Conservation (phyloP, 35 echinoderm and acorn worm species). For the Ptychodera flava region DNA sequence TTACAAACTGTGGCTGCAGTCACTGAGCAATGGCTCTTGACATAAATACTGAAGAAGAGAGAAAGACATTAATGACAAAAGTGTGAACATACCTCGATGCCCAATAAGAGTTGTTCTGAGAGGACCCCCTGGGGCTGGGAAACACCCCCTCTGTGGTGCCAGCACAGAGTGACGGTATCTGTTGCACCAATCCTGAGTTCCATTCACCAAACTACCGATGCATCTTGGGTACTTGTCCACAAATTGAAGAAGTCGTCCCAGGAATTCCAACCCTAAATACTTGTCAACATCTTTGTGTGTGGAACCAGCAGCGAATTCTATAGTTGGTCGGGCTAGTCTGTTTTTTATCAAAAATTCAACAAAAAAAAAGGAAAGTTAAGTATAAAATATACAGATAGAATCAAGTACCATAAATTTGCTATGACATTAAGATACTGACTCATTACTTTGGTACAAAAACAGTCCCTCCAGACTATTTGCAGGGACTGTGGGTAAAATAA, state of each 20-base stretch:
- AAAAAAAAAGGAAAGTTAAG: too few relatives aligned
- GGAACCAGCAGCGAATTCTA: slow-evolving; percentile 60
- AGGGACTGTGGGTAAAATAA: too few relatives aligned
- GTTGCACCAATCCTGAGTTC: slow-evolving; percentile 46
- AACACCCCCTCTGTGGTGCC: slow-evolving; percentile 63
- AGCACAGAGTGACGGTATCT: slow-evolving; percentile 25
- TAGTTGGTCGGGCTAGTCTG: slow-evolving; percentile 77
- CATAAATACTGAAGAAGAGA: too few relatives aligned
- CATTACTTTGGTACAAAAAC: too few relatives aligned
- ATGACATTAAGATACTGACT: too few relatives aligned
- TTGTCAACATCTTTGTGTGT: neutral
- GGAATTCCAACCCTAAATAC: slow-evolving; percentile 64
- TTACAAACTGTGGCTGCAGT: too few relatives aligned
- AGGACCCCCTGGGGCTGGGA: slow-evolving; percentile 76
- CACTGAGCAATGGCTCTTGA: too few relatives aligned
- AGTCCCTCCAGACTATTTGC: too few relatives aligned
- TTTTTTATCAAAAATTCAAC: slow-evolving; percentile 1
- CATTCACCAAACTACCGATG: slow-evolving; percentile 48
- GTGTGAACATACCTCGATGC: slow-evolving; percentile 81
- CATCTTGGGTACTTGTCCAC: slow-evolving; percentile 23
- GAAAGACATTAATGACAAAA: too few relatives aligned
- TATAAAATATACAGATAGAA: too few relatives aligned
- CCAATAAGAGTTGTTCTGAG: slow-evolving; percentile 78
- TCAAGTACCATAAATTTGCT: too few relatives aligned
- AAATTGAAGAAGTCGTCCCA: slow-evolving; percentile 58